Evolutionary conservation across 2,113 vertebrate genomes (phyloP), one percentile per base, ranked within the genome.

Genomic region (Odontesthes bonariensis): DNA sequence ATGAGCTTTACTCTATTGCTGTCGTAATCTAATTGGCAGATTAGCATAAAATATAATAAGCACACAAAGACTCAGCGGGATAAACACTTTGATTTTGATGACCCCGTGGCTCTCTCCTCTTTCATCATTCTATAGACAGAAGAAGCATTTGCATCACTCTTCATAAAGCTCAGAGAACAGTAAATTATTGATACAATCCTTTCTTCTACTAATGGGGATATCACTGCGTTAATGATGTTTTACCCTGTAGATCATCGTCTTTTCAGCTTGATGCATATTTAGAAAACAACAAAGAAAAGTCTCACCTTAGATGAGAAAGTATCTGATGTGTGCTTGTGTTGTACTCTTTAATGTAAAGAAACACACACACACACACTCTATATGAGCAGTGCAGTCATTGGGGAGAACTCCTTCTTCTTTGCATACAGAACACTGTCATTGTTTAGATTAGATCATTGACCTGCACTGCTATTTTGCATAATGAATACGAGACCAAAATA

Each of bases 21-120:
- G 40, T 6, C 1, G n/a, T 84, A 59, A 62, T 83, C 65, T 58
- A 62, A 77, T 74, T 22, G 31, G 17, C 20, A n/a, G 52, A 52
- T 72, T 49, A 8, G 14, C 57, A 54, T 55, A 35, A 68, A 75
- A 42, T 46, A 81, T 75, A 20, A 52, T 44, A 67, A 82, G 22
- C 33, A 60, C 49, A 65, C 73, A 69, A 62, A 73, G 16, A 44
- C 58, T 51, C 20, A 8, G 31, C 52, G 22, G 75, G 22, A 65
- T 59, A 75, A 79, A 68, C 38, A 0, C 51, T 64, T 73, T 57
- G 73, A 8, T 83, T 77, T 81, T 54, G 27, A 57, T 77, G 61
- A 73, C 31, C 82, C 42, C 4, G 0, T 73, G 51, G 47, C 51
- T 27, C 53, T 77, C 56, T 65, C 40, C 23, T 67, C 10, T 10